Conservation (phyloP, 2,888 invertebrate species). For the Pollenia amentaria region DNA sequence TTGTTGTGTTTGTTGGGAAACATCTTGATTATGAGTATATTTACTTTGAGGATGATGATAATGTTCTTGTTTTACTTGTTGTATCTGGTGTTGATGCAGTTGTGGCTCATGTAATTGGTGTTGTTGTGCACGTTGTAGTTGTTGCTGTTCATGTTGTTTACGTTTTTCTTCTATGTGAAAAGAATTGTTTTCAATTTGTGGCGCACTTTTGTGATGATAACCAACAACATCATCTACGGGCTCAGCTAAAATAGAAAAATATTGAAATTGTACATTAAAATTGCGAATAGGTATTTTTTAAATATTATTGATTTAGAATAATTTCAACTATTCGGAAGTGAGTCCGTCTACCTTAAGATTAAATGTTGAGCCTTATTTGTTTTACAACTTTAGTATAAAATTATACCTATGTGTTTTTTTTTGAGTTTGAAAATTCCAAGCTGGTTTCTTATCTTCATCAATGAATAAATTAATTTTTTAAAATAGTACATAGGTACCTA, state of each 20-base stretch:
- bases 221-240: slow-evolving; percentile 68
- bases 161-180: slow-evolving; percentile 74
- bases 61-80: slow-evolving; percentile 63
- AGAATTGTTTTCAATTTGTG: slow-evolving; percentile 71
- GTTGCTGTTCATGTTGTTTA: slow-evolving; percentile 64
- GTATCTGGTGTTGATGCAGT: slow-evolving; percentile 75
- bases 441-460: too few species aligned
- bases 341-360: too few species aligned
- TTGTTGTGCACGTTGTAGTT: slow-evolving; percentile 66
- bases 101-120: slow-evolving; percentile 68
- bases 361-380: too few species aligned
- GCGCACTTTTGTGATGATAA: slow-evolving; percentile 69
- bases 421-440: too few species aligned
- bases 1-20: slow-evolving; percentile 60
- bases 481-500: too few species aligned
- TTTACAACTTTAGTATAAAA: too few species aligned
- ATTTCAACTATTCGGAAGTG: neutral
- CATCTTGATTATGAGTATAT: slow-evolving; percentile 63
- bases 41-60: slow-evolving; percentile 44
- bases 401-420: too few species aligned
- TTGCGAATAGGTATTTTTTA: neutral
- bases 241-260: slow-evolving; percentile 69
- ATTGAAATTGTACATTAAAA: neutral
- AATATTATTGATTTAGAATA: neutral
- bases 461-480: too few species aligned